phyloP scores from a whole-genome alignment of 2,113 vertebrate genomes.

The Paralichthys olivaceus region DNA sequence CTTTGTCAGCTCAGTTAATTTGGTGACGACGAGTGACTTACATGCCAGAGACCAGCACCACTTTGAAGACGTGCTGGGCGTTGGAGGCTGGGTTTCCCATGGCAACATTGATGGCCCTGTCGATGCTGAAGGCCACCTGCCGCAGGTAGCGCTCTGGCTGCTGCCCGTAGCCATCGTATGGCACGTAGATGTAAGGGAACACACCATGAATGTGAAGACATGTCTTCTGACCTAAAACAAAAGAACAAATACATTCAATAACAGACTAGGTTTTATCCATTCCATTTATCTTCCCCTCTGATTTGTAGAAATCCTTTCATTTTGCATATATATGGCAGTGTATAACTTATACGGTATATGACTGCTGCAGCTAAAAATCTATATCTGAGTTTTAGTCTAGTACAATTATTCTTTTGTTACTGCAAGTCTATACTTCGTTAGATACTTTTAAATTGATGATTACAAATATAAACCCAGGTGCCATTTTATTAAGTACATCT shows the following conservation, averaged over 20 bases:
- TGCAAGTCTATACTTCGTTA: too few species aligned
- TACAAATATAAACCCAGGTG: too few species aligned
- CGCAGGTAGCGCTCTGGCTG: slow-evolving; percentile 90
- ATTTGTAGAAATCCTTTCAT: neutral
- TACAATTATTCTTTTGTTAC: too few species aligned
- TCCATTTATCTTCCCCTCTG: neutral
- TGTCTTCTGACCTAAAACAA: slow-evolving; percentile 92
- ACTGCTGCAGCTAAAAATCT: too few species aligned
- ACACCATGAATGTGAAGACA: slow-evolving; percentile 96
- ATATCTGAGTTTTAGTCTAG: too few species aligned
- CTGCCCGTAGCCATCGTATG: slow-evolving; percentile 90
- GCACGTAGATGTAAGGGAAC: slow-evolving; percentile 96
- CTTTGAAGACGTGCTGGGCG: slow-evolving; percentile 94
- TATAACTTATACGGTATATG: neutral
- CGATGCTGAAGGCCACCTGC: slow-evolving; percentile 96
- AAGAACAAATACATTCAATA: slow-evolving; percentile 13
- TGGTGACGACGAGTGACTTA: slow-evolving; percentile 78
- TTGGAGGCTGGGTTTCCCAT: slow-evolving; percentile 94
- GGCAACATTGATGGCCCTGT: slow-evolving; percentile 95
- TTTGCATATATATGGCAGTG: neutral
- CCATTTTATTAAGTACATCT: too few species aligned
- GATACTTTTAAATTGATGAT: too few species aligned
- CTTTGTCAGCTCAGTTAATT: neutral
- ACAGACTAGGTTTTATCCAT: neutral
- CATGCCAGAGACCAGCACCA: slow-evolving; percentile 96